Percentiles rank a stretch among this genome's conserved stretches.
Evolutionary conservation across 53 echinoderm and acorn worm species (phyloP).

Genomic region (Crossaster papposus): DNA sequence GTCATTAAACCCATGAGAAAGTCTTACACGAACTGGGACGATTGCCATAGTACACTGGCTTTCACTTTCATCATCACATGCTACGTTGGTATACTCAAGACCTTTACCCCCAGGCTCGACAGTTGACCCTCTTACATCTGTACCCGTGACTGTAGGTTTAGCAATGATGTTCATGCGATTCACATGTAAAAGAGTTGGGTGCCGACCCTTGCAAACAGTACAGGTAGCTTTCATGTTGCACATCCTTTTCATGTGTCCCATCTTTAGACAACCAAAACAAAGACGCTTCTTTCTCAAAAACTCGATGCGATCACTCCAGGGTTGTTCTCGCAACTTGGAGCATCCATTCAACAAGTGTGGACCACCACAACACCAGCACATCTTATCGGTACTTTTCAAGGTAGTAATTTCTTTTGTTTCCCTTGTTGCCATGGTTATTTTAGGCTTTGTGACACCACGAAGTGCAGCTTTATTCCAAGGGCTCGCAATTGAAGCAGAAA

Average conservation of each 20-base stretch:
- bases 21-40: conserved; percentile 51
- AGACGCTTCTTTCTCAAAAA: conserved; percentile 35
- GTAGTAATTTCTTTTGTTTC: conserved; percentile 36
- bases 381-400: not conserved
- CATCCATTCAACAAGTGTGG: conserved; percentile 51
- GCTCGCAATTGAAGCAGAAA: not conserved
- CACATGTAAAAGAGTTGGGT: conserved; percentile 57
- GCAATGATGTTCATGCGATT: conserved; percentile 8
- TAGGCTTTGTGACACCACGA: conserved; percentile 8
- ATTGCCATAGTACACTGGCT: conserved; percentile 62
- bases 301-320: conserved; percentile 34
- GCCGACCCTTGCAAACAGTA: conserved; percentile 45
- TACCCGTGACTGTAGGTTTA: not conserved
- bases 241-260: conserved; percentile 56
- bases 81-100: conserved; percentile 28
- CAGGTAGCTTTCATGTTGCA: conserved; percentile 52
- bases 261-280: conserved; percentile 66
- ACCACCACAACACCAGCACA: conserved; percentile 34
- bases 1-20: not conserved
- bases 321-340: conserved; percentile 34
- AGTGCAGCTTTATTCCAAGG: not conserved
- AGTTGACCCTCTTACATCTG: conserved; percentile 25
- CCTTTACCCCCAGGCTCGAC: not conserved
- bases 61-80: conserved; percentile 13
- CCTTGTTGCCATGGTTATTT: conserved; percentile 40